phyloP scores from a whole-genome alignment of 1,140 invertebrate species.

The Amphibalanus amphitrite region DNA sequence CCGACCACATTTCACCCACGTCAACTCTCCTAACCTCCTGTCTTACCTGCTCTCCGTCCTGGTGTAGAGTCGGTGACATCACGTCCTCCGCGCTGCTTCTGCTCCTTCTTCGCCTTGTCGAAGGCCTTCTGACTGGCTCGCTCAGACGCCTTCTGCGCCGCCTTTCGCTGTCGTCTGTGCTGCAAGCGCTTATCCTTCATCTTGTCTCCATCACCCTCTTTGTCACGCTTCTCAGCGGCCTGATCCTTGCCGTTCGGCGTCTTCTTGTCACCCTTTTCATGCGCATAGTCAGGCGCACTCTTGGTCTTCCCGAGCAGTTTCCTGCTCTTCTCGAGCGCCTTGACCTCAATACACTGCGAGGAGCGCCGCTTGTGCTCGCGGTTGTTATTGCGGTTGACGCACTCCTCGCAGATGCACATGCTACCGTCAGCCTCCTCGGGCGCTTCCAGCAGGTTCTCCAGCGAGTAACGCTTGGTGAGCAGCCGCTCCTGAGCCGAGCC shows the following conservation, averaged over 20 bases:
- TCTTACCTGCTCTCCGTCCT: too few species aligned
- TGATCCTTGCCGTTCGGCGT: background rate
- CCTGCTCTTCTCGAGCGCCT: background rate
- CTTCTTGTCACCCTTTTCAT: background rate
- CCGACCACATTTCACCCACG: too few species aligned
- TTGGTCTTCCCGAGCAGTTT: background rate
- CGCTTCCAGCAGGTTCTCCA: slow-evolving; percentile 3
- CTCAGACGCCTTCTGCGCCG: background rate
- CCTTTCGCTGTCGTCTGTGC: background rate
- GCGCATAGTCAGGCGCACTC: background rate
- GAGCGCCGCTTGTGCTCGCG: background rate
- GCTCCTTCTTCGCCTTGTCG: background rate
- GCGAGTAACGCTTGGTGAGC: slow-evolving; percentile 5
- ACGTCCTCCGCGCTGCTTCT: background rate
- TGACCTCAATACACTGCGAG: background rate
- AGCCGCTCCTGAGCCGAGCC: background rate
- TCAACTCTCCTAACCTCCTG: too few species aligned
- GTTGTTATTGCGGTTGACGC: background rate
- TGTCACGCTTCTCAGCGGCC: background rate
- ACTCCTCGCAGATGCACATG: background rate
- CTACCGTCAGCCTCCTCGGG: background rate
- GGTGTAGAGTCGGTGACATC: too few species aligned
- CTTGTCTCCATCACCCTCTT: background rate
- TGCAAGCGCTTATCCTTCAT: background rate
- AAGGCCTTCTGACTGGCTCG: background rate